Evolutionary conservation across 2,888 invertebrate species (phyloP), one percentile per base, ranked within the genome.

Genomic region (Apodemia duryi): DNA sequence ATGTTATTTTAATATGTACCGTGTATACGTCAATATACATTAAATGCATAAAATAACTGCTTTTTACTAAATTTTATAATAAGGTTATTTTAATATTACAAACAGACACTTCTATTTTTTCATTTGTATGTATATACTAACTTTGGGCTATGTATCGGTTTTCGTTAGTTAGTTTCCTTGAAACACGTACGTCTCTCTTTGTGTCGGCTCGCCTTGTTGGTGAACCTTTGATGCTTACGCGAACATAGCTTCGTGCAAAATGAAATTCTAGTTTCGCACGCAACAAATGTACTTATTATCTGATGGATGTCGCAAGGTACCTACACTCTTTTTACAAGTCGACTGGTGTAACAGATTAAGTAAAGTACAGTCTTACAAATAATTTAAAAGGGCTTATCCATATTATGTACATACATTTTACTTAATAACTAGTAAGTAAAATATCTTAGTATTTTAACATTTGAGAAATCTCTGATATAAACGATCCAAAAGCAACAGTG

Each of bases 251-350:
- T 86, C 86, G 88, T 88, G 86, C 88, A 81, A 85, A 88, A 86
- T 88, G 85, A 84, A 85, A 89, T 90, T 87, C 90, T 84, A 85
- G 88, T 90, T 91, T 91, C 90, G 85, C 91, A 91, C 91, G 91
- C 91, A 91, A 91, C 91, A 87, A 91, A 91, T 89, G 88, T 84
- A 83, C 80, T 81, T 80, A 81, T 85, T 91, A 91, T 91, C 91
- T 85, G 91, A 91, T 91, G 89, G 89, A 88, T 85, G 88, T 86
- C 84, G 77, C 83, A 72, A 78, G 79, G 79, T 77, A 75, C 75
- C 35, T 32, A 60, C 57, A 60, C 57, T 60, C 57, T 60, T 60
- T 51, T 60, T 60, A 60, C 57, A 60, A 60, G 32, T 32, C 57
- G 57, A 60, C 32, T 60, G 35, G 6, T 35, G 57, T 60, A 60